phyloP scores from a whole-genome alignment of 2,888 invertebrate genomes.

The Pyrrhosoma nymphula region DNA sequence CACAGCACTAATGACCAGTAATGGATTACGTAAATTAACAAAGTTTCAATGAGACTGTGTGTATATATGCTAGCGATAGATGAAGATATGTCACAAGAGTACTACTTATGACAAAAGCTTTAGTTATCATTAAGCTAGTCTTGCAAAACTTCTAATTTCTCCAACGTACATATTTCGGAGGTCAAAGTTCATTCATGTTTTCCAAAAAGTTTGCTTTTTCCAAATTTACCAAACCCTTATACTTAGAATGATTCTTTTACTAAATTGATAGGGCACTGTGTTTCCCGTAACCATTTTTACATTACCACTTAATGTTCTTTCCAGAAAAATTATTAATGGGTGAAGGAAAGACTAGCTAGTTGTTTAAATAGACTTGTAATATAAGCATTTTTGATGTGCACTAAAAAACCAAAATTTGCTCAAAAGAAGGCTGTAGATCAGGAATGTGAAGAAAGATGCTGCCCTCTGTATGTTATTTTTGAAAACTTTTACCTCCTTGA shows the following conservation, averaged over 20 bases:
- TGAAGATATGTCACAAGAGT: constrained; percentile 9
- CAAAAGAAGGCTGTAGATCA: constrained; percentile 39
- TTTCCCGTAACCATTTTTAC: background rate
- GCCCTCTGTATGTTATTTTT: constrained; percentile 39
- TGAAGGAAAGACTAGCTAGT: constrained; percentile 12
- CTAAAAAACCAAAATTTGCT: constrained; percentile 35
- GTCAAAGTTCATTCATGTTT: constrained; percentile 9
- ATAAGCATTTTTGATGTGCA: constrained; percentile 39
- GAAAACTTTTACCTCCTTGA: constrained; percentile 37
- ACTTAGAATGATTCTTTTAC: background rate
- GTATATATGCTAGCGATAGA: constrained; percentile 23
- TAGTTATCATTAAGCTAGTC: constrained; percentile 16
- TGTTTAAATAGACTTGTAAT: constrained; percentile 32
- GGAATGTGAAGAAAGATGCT: constrained; percentile 36
- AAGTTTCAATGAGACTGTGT: constrained; percentile 39
- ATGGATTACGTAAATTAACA: constrained; percentile 21
- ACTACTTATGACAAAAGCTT: background rate
- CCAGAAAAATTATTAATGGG: background rate
- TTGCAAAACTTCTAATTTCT: constrained; percentile 17
- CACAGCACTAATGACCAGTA: constrained; percentile 28
- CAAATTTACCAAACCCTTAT: background rate
- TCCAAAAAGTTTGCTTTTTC: background rate
- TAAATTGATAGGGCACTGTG: background rate
- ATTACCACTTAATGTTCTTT: background rate
- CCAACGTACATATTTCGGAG: background rate